Conservation (phyloP, 2,888 invertebrate species). For the Cheilosia soror region DNA sequence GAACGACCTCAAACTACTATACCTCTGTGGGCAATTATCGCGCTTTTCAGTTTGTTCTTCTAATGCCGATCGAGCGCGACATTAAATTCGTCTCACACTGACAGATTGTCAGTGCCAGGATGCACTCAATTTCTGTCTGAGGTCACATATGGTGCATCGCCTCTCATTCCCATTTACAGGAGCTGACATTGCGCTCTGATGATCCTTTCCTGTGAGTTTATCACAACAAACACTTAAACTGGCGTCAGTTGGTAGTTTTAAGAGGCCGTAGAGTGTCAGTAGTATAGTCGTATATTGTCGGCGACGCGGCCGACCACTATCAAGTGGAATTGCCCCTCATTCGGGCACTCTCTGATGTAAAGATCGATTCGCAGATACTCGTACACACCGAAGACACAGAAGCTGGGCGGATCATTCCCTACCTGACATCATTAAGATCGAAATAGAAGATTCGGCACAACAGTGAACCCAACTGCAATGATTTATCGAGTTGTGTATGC, state of each 20-base stretch:
- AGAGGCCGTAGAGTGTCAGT: constrained; percentile 9
- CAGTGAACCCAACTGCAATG: constrained; percentile 64
- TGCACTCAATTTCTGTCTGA: constrained; percentile 49
- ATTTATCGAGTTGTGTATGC: constrained; percentile 62
- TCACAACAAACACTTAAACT: constrained; percentile 74
- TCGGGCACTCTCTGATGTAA: constrained; percentile 61
- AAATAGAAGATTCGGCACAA: constrained; percentile 74
- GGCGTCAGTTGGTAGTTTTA: constrained; percentile 71
- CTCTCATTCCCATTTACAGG: constrained; percentile 41
- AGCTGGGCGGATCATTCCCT: constrained; percentile 74
- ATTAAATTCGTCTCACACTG: constrained; percentile 58
- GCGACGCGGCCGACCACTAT: constrained; percentile 25
- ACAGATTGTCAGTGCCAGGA: constrained; percentile 61
- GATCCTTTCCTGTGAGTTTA: constrained; percentile 67
- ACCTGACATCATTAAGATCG: constrained; percentile 76
- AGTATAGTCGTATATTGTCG: constrained; percentile 19
- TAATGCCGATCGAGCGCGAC: constrained; percentile 50
- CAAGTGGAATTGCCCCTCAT: constrained; percentile 67
- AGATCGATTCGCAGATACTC: constrained; percentile 63
- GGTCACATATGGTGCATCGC: constrained; percentile 64
- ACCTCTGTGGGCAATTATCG: constrained; percentile 49
- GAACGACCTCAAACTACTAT: constrained; percentile 53
- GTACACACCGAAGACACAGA: constrained; percentile 64
- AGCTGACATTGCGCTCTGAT: constrained; percentile 44
- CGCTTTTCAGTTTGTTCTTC: constrained; percentile 22